phyloP scores from a whole-genome alignment of 2,797 vertebrate genomes.

The Chaenodraco wilsoni region DNA sequence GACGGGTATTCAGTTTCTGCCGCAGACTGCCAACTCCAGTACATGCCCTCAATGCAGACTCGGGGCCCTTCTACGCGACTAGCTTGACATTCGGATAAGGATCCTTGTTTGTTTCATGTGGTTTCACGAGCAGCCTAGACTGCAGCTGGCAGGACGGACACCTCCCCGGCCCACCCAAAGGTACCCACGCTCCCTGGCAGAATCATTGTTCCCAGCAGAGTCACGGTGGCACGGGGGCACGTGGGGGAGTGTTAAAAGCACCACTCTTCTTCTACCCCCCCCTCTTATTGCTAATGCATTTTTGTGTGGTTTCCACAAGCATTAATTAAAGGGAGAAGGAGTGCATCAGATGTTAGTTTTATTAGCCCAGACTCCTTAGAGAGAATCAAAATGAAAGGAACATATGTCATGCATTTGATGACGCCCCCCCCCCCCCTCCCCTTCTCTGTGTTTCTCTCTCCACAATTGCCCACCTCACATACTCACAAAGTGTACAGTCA shows the following conservation, averaged over 20 bases:
- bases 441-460: constrained; percentile 48
- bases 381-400: constrained; percentile 84
- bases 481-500: constrained; percentile 79
- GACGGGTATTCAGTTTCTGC: constrained; percentile 37
- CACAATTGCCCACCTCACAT: constrained; percentile 78
- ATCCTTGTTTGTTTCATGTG: constrained; percentile 85
- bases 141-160: constrained; percentile 74
- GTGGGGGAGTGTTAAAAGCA: constrained; percentile 55
- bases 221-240: constrained; percentile 65
- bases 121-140: constrained; percentile 78
- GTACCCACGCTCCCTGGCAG: constrained; percentile 52
- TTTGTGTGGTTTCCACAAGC: constrained; percentile 73
- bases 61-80: constrained; percentile 43
- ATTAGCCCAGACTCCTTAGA: constrained; percentile 81
- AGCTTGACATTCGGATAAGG: constrained; percentile 68
- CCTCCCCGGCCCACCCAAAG: constrained; percentile 77
- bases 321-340: constrained; percentile 82
- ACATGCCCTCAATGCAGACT: constrained; percentile 15
- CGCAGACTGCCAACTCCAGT: constrained; percentile 23
- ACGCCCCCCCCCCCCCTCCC: constrained; percentile 33
- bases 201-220: constrained; percentile 74
- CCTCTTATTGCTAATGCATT: constrained; percentile 62
- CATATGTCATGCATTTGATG: constrained; percentile 84
- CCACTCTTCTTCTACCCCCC: constrained; percentile 17
- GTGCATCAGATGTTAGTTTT: constrained; percentile 85